A percentile compares a stretch with the other conserved stretches of the same genome.
Conservation (phyloP, 1,140 invertebrate genomes). For the Diabrotica undecimpunctata region DNA sequence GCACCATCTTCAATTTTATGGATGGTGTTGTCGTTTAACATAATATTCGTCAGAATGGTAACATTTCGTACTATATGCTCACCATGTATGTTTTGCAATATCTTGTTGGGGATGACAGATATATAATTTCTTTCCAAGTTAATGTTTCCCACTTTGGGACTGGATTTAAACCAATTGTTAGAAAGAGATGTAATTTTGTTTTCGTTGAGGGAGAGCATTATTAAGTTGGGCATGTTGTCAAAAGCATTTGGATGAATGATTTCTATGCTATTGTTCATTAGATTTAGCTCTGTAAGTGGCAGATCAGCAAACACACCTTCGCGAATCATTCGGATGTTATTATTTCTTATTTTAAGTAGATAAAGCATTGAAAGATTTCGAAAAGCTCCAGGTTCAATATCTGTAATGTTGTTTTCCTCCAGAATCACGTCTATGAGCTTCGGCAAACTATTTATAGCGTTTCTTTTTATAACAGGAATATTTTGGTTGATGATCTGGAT, state of each 20-base stretch:
- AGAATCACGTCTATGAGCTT: conserved; percentile 39
- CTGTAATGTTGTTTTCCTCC: conserved; percentile 36
- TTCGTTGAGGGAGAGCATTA: conserved; percentile 36
- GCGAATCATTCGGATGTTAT: conserved; percentile 35
- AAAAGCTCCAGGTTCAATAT: conserved; percentile 39
- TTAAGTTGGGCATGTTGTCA: conserved; percentile 39
- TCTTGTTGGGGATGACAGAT: conserved; percentile 29
- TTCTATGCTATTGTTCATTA: conserved; percentile 41
- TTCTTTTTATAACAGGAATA: conserved; percentile 38
- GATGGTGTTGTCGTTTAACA: conserved; percentile 40
- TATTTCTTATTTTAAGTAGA: conserved; percentile 36
- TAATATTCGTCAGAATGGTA: conserved; percentile 35
- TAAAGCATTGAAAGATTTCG: conserved; percentile 36
- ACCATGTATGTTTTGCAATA: conserved; percentile 39
- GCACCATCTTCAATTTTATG: conserved; percentile 34
- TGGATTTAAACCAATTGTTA: conserved; percentile 38
- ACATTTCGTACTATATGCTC: conserved; percentile 32
- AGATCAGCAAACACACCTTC: conserved; percentile 42
- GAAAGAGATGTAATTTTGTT: conserved; percentile 39
- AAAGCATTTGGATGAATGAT: conserved; percentile 38
- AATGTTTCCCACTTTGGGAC: conserved; percentile 36
- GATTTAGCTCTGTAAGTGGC: conserved; percentile 33
- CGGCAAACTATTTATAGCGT: conserved; percentile 37
- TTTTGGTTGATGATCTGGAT: conserved; percentile 41
- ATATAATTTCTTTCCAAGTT: conserved; percentile 41